Evolutionary conservation across 2,113 vertebrate genomes (phyloP).

Genomic region (Dicerorhinus sumatrensis): DNA sequence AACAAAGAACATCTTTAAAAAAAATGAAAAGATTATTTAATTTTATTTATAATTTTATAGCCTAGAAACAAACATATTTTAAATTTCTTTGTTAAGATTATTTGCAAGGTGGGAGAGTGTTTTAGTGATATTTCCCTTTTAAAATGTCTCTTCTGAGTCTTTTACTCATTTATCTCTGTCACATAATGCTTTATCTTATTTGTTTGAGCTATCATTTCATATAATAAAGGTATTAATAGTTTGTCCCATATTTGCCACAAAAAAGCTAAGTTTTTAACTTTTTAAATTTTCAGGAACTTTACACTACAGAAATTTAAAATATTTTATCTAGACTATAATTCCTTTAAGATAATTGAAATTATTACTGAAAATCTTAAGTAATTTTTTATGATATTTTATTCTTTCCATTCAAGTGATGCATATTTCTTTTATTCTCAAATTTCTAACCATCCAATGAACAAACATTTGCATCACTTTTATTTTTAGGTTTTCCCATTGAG

Average conservation of each 20-base stretch:
- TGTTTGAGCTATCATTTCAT: neutral
- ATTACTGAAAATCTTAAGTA: neutral
- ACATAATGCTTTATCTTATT: neutral
- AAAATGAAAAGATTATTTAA: neutral
- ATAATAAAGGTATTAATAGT: neutral
- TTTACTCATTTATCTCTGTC: neutral
- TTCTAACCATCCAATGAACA: neutral
- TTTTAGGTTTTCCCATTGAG: neutral
- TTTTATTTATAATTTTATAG: conserved; percentile 25
- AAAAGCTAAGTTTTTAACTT: too few relatives aligned
- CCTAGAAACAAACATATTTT: neutral
- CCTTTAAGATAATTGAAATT: neutral
- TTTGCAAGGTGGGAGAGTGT: neutral
- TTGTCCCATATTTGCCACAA: neutral
- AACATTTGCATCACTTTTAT: neutral
- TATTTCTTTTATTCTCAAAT: neutral
- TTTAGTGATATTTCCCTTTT: neutral
- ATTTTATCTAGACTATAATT: neutral
- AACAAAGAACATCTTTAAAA: neutral
- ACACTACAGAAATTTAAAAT: neutral
- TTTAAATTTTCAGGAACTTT: neutral
- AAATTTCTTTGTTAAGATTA: neutral
- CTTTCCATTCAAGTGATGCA: neutral
- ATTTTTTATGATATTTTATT: neutral
- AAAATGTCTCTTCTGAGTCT: conserved; percentile 12